Evolutionary conservation across 2,113 vertebrate genomes (phyloP).

Genomic region (Pelodiscus sinensis): DNA sequence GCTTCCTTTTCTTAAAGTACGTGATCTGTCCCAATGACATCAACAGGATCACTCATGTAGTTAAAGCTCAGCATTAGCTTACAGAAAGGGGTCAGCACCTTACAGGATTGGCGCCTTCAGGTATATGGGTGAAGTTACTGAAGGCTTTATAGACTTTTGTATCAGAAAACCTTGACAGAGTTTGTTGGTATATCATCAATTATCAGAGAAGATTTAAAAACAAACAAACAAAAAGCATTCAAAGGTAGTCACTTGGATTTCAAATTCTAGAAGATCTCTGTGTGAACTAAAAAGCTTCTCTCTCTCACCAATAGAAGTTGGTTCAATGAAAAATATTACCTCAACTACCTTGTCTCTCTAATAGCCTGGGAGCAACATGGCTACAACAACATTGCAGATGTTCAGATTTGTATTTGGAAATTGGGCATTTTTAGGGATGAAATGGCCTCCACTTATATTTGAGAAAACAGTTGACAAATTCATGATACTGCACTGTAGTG

Average conservation of each 20-base stretch:
- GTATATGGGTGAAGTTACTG: neutral
- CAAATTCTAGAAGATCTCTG: neutral
- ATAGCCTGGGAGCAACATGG: neutral
- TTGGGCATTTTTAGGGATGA: accelerated
- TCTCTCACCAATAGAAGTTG: neutral
- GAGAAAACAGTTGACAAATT: neutral
- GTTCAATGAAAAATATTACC: neutral
- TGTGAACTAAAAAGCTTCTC: neutral
- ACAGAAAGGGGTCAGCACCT: neutral
- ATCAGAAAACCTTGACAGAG: neutral
- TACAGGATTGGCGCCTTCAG: neutral
- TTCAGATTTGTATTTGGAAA: accelerated
- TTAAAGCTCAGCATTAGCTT: neutral
- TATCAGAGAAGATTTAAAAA: neutral
- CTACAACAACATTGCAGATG: accelerated
- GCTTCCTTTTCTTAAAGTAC: neutral
- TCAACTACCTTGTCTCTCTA: neutral
- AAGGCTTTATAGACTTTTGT: neutral
- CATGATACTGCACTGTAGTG: accelerated
- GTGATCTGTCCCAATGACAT: neutral
- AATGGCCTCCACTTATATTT: neutral
- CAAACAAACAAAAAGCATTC: neutral
- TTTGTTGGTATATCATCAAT: neutral
- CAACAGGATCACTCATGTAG: neutral
- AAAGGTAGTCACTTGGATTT: neutral